Conservation (phyloP, 2,797 vertebrate genomes). For the Thaleichthys pacificus region DNA sequence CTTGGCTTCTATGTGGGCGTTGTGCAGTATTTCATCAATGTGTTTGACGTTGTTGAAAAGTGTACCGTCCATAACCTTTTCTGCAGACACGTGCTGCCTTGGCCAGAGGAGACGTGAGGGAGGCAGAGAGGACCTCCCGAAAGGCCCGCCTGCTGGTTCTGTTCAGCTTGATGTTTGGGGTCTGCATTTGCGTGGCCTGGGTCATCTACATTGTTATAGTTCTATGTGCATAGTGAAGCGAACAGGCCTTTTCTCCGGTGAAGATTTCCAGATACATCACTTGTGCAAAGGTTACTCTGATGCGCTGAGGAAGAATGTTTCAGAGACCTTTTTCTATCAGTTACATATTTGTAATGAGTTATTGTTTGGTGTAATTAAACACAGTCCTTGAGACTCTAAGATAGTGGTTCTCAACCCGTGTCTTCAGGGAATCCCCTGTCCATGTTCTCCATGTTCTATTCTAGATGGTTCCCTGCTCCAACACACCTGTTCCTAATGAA, state of each 20-base stretch:
- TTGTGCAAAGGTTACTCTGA: too few relatives aligned
- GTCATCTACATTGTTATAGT: conserved; percentile 75
- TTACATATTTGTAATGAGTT: too few relatives aligned
- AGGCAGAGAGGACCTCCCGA: conserved; percentile 67
- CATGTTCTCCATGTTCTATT: too few relatives aligned
- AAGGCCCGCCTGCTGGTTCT: conserved; percentile 74
- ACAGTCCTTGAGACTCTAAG: too few relatives aligned
- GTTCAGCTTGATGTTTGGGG: conserved; percentile 79
- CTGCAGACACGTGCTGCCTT: conserved; percentile 72
- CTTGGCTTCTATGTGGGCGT: background rate
- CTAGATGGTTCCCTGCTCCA: too few relatives aligned
- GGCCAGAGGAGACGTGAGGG: conserved; percentile 66
- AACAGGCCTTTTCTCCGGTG: background rate
- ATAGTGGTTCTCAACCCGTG: too few relatives aligned
- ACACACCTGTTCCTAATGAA: too few relatives aligned
- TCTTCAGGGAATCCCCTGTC: too few relatives aligned
- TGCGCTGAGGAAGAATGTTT: too few relatives aligned
- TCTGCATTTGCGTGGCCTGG: conserved; percentile 76
- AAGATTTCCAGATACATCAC: background rate
- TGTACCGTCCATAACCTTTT: background rate
- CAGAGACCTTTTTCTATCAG: background rate
- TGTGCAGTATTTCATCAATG: conserved; percentile 3
- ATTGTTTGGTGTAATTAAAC: too few relatives aligned
- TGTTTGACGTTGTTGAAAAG: background rate
- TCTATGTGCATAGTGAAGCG: conserved; percentile 36